Evolutionary conservation across 2,797 vertebrate species (phyloP), one percentile per base, ranked within the genome.

Genomic region (Pelodytes ibericus): DNA sequence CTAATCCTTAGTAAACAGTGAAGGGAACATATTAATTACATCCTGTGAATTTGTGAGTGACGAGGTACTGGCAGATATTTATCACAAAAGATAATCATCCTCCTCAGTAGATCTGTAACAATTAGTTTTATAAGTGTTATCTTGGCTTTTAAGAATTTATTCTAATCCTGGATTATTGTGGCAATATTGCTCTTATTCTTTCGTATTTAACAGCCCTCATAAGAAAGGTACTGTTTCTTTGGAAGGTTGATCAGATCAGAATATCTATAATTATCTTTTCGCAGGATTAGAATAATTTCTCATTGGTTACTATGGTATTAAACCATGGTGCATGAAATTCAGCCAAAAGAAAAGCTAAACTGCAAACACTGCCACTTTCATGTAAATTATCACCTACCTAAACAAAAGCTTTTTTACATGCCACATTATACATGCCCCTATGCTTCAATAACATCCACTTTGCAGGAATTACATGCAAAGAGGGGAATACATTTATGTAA

Each of bases 361-460:
- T 11, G 39, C 20, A 74, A 66, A 66, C 36, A 66, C 39, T 74
- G 36, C 36, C 39, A 53, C 39, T 66, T 51, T 51, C 20, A 18
- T 36, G 56, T 58, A 31, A 65, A 57, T 58, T 66, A 66, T 58
- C 25, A 59, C 24, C 47, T 65, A 25, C 31, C 72, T 58, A 65
- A 72, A 49, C 9, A 66, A 51, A 30, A 41, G 49, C 47, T 24
- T 57, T 65, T 63, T 65, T 27, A 74, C 63, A 30, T 73, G 61
- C 53, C 62, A 16, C 33, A 39, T 74, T 74, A 74, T 39, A 13
- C 30, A 74, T 29, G 49, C 49, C 65, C 58, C 72, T 51, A 58
- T 74, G 62, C 51, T 29, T 65, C 51, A 66, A 29, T 59, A 74
- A 65, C 51, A 66, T 74, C 31, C 25, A 74, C 39, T 66, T 66